Base-by-base conservation (phyloP, 2,888 invertebrate genomes). In the Fragum fragum region DNA sequence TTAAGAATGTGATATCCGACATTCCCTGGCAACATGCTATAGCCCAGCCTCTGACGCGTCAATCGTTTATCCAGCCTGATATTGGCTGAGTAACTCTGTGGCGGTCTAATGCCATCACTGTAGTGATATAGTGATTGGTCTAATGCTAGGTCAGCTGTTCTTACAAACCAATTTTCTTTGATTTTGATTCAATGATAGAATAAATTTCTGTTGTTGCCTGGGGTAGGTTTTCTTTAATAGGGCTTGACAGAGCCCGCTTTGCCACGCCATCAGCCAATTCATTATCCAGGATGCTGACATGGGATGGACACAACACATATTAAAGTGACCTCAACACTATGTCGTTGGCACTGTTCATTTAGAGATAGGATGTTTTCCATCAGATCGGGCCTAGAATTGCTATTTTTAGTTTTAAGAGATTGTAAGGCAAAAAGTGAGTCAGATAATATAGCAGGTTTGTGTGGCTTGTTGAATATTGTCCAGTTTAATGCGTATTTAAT, bases 281-380 rank as follows among this genome's bases (percentile, higher is more conserved):
- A 61, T 73, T 73, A 9, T 61, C 73, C n/a, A n/a, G 7, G 9
- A 73, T 47, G 36, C 61, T 61, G 36, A 73, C 47, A 73, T 73
- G 59, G 7, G 73, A 59, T 42, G 73, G 73, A 57, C 73, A 73
- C 73, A 42, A 73, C 42, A 57, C 73, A 28, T 57, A n/a, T n/a
- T n/a, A n/a, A 23, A 0, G 42, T 61, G 47, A 61, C 61, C 47
- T 42, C 14, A n/a, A 28, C 9, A 0, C 21, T 16, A 59, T 28
- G 11, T 1, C 14, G 36, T 21, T 39, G 42, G 28, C 59, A 61
- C 23, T 61, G 21, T 29, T 73, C 23, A 73, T 73, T 36, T 28
- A 42, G 16, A 11, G 18, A 16, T 9, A 61, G 1, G 23, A 73
- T 73, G 21, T 73, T 47, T 28, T 36, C 36, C 5, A 73, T 16